Conservation (phyloP, 2,113 vertebrate species). For the Perca flavescens region DNA sequence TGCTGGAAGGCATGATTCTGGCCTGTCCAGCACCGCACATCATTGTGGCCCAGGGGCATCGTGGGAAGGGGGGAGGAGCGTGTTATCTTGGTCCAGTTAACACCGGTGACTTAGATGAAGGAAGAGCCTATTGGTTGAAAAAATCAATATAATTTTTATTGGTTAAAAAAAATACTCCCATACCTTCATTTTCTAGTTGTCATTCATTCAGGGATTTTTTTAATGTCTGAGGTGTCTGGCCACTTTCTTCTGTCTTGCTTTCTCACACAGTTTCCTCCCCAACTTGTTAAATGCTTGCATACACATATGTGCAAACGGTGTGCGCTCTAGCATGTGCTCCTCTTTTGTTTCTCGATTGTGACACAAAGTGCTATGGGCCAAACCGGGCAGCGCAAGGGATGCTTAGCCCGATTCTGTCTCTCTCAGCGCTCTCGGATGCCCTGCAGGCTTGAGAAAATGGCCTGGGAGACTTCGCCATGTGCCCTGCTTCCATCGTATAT, state of each 20-base stretch:
- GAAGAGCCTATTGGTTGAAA: constrained; percentile 49
- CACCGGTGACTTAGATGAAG: constrained; percentile 55
- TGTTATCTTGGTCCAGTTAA: constrained; percentile 81
- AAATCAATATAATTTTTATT: constrained; percentile 4
- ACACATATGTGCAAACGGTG: constrained; percentile 59
- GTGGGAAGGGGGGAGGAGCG: constrained; percentile 48
- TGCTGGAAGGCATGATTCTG: constrained; percentile 85
- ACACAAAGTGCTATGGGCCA: constrained; percentile 80
- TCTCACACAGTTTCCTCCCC: neutral
- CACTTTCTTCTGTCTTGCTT: constrained; percentile 8
- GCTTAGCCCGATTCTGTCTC: constrained; percentile 78
- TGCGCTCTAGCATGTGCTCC: constrained; percentile 73
- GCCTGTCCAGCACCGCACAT: constrained; percentile 82
- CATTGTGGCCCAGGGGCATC: constrained; percentile 76
- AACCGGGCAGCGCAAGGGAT: constrained; percentile 77
- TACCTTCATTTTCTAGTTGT: neutral
- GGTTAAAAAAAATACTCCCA: neutral
- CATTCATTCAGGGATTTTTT: neutral
- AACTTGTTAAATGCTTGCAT: constrained; percentile 15
- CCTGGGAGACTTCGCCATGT: constrained; percentile 65
- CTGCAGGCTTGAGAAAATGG: constrained; percentile 64
- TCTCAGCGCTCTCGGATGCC: constrained; percentile 70
- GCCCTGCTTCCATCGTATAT: constrained; percentile 53
- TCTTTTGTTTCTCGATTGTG: constrained; percentile 76
- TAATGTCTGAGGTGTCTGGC: neutral